These are phyloP conservation scores for Hylaea fasciaria DNA, from an alignment of 2,888 invertebrate genomes.

Conservation along the genomic window DNA sequence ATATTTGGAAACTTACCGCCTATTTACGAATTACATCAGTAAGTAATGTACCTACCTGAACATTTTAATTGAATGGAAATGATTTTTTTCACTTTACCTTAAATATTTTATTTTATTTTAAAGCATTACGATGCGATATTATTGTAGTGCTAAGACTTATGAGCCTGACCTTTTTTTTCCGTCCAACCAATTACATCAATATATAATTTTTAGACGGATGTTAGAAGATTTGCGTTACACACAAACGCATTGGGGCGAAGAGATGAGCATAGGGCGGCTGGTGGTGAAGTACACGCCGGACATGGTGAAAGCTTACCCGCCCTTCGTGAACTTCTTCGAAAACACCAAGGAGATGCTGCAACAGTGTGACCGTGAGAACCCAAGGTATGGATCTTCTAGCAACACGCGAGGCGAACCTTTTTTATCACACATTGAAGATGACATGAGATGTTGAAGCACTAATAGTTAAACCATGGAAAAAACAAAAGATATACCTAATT, in stretches of 20 bases:
- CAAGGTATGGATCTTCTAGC: conserved; percentile 78
- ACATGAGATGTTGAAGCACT: neutral
- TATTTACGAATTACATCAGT: conserved; percentile 96
- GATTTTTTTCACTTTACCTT: no score
- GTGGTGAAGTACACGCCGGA: conserved; percentile 94
- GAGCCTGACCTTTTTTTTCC: no score
- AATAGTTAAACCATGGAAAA: no score
- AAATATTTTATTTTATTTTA: no score
- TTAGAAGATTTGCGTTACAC: conserved; percentile 87
- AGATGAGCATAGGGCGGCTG: conserved; percentile 93
- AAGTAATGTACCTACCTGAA: conserved; percentile 65
- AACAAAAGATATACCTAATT: no score
- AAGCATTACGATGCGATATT: no score
- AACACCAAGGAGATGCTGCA: conserved; percentile 97
- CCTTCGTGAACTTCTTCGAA: conserved; percentile 99
- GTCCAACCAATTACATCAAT: neutral
- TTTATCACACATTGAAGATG: no score
- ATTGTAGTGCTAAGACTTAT: no score
- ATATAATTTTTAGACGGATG: conserved; percentile 76
- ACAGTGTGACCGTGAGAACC: conserved; percentile 96
- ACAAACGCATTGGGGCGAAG: conserved; percentile 94
- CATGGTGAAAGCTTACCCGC: conserved; percentile 97
- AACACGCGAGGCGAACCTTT: no score
- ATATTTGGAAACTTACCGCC: conserved; percentile 98
- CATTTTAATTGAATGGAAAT: no score